Percentiles rank a stretch among this genome's conserved stretches.
Evolutionary conservation across 1,140 invertebrate genomes (phyloP).

Genomic region (Diuraphis noxia): DNA sequence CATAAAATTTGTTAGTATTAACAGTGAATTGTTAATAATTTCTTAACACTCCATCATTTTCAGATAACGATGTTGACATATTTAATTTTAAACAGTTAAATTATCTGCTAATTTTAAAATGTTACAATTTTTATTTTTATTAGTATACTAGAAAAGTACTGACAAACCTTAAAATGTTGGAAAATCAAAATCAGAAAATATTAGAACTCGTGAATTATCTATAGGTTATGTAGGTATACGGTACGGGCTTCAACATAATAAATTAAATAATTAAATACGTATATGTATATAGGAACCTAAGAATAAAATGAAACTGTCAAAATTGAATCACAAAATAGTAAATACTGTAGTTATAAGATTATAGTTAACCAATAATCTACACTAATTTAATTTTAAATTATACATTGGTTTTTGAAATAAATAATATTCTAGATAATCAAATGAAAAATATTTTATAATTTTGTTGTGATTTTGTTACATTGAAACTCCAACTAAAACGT

Average conservation of each 20-base stretch:
- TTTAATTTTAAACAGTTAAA: background rate
- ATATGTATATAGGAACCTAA: background rate
- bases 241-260: background rate
- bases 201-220: background rate
- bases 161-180: background rate
- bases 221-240: background rate
- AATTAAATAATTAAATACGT: background rate
- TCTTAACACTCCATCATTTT: background rate
- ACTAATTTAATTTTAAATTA: no score
- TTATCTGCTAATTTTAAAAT: background rate
- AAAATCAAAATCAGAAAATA: background rate
- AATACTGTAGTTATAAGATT: background rate
- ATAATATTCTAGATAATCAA: no score
- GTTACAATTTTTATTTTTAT: constrained; percentile 16
- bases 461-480: background rate
- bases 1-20: background rate
- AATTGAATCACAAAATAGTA: background rate
- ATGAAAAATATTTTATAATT: background rate
- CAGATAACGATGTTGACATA: background rate
- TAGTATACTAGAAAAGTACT: background rate
- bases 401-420: background rate
- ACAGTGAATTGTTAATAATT: background rate
- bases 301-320: background rate
- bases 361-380: background rate
- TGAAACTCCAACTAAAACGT: background rate